Evolutionary conservation across 2,113 vertebrate species (phyloP).

Genomic region (Catagonus wagneri): DNA sequence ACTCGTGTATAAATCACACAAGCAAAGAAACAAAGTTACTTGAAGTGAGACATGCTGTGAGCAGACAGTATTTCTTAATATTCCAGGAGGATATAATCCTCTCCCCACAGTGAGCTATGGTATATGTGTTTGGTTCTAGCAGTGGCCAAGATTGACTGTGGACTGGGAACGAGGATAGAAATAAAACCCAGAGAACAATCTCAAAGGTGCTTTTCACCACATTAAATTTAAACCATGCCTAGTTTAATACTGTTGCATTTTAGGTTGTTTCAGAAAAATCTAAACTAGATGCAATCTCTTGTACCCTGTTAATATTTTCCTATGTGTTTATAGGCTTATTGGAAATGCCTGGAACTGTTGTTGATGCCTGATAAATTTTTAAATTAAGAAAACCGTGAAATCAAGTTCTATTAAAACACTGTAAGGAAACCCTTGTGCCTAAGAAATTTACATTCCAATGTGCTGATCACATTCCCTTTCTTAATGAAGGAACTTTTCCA

Average conservation of each 20-base stretch:
- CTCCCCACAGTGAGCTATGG: neutral
- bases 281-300: constrained; percentile 38
- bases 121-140: neutral
- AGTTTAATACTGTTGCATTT: neutral
- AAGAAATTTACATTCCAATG: constrained; percentile 62
- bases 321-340: constrained; percentile 61
- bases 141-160: neutral
- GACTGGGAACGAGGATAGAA: neutral
- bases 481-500: constrained; percentile 72
- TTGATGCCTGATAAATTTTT: constrained; percentile 66
- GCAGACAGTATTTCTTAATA: neutral
- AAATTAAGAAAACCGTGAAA: constrained; percentile 58
- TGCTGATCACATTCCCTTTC: constrained; percentile 65
- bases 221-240: neutral
- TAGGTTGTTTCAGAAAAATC: constrained; percentile 1
- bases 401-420: constrained; percentile 60
- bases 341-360: constrained; percentile 48
- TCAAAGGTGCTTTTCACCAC: neutral
- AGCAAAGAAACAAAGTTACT: neutral
- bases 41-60: neutral
- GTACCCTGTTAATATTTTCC: constrained; percentile 60
- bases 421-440: constrained; percentile 50
- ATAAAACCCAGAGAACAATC: neutral
- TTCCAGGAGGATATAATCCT: neutral
- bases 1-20: neutral